A percentile compares a stretch with the other conserved stretches of the same genome.
phyloP scores from a whole-genome alignment of 1,140 invertebrate species.

The Apis cerana region DNA sequence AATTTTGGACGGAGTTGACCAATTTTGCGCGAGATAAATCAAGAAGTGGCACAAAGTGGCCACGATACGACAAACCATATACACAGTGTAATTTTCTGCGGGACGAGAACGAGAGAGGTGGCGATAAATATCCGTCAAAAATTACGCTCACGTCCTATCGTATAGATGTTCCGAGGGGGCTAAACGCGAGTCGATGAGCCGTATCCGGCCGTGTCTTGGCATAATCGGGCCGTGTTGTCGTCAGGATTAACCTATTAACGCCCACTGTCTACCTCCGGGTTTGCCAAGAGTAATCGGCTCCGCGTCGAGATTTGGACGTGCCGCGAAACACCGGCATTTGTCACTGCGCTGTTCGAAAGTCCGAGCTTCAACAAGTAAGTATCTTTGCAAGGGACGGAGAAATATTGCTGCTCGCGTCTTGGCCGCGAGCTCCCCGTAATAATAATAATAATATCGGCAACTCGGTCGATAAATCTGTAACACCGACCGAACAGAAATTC shows the following conservation, averaged over 20 bases:
- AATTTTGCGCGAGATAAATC: no score
- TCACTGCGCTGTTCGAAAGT: conserved; percentile 51
- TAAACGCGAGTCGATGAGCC: conserved; percentile 38
- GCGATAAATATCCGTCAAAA: neutral
- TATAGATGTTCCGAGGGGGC: conserved; percentile 1
- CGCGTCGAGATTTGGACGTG: conserved; percentile 64
- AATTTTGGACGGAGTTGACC: no score
- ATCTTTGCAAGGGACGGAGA: conserved; percentile 62
- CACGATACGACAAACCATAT: neutral
- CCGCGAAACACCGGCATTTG: conserved; percentile 58
- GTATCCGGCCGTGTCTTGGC: conserved; percentile 43
- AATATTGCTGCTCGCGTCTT: conserved; percentile 58
- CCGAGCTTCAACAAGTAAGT: conserved; percentile 54
- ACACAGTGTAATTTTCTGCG: neutral
- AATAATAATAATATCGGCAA: conserved; percentile 30
- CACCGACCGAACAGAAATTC: neutral
- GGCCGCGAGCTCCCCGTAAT: neutral
- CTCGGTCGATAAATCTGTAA: conserved; percentile 37
- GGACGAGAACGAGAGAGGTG: neutral
- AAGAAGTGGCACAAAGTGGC: no score
- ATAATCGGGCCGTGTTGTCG: conserved; percentile 61
- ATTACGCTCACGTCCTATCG: neutral
- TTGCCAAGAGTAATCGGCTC: conserved; percentile 67
- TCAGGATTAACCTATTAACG: conserved; percentile 68
- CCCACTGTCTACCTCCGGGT: conserved; percentile 49